A percentile compares a stretch with the other conserved stretches of the same genome.
Evolutionary conservation across 2,888 invertebrate genomes (phyloP).

Genomic region (Xanthia icteritia): DNA sequence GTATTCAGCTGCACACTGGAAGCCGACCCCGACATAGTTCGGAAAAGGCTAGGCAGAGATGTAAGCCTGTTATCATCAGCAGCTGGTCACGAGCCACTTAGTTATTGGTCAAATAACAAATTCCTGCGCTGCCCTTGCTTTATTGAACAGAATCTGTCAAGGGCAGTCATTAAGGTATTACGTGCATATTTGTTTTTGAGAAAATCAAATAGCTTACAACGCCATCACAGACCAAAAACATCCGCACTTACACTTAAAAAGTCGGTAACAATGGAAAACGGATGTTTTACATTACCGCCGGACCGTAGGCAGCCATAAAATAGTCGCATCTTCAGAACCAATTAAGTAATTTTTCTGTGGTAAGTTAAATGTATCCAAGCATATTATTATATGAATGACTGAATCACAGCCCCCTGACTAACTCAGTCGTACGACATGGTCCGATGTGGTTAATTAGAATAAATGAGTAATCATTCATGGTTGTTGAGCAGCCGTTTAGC

Average conservation of each 20-base stretch:
- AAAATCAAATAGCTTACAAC: background rate
- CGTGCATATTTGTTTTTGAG: background rate
- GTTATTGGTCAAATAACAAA: background rate
- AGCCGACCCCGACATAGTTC: too few relatives aligned
- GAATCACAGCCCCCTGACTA: conserved; percentile 19
- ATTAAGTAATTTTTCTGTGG: background rate
- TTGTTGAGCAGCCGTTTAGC: background rate
- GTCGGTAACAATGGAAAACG: background rate
- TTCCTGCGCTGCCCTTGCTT: background rate
- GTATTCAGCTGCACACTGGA: too few relatives aligned
- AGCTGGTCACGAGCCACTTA: too few relatives aligned
- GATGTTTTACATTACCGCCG: background rate
- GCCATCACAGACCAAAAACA: background rate
- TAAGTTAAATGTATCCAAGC: background rate
- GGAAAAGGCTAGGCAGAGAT: background rate
- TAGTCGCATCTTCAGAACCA: background rate
- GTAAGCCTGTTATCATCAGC: background rate
- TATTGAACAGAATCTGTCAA: background rate
- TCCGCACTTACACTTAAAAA: background rate
- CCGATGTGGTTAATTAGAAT: conserved; percentile 46
- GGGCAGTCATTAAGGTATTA: background rate
- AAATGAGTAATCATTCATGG: conserved; percentile 35
- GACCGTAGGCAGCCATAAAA: background rate
- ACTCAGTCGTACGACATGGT: conserved; percentile 7
- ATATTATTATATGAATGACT: conserved; percentile 11